These are phyloP conservation scores for Manacus vitellinus DNA, from an alignment of 2,113 vertebrate species.

Conservation along the genomic window DNA sequence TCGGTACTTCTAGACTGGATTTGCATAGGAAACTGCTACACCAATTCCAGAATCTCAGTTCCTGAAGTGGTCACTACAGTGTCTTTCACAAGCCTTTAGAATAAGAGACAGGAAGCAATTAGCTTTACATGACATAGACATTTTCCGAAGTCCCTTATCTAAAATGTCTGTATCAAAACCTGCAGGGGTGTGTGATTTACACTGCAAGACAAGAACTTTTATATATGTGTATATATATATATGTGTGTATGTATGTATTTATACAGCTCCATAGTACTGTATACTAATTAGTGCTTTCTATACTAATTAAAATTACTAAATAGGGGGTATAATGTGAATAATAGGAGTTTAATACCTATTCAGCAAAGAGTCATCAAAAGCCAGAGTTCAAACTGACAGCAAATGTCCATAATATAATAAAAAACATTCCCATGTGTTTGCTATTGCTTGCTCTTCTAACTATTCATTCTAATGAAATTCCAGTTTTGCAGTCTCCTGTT, in stretches of 20 bases:
- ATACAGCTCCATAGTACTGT: background rate
- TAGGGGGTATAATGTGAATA: background rate
- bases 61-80: background rate
- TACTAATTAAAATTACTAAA: background rate
- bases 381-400: background rate
- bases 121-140: background rate
- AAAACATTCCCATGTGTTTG: background rate
- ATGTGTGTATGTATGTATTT: background rate
- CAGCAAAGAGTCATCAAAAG: background rate
- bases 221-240: background rate
- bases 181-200: background rate
- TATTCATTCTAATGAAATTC: conserved; percentile 28
- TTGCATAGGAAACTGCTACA: background rate
- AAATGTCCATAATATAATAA: background rate
- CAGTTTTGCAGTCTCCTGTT: conserved; percentile 91
- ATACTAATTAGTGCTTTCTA: background rate
- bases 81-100: background rate
- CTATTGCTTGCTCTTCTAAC: background rate
- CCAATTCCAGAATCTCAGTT: background rate
- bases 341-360: background rate
- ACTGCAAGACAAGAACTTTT: background rate
- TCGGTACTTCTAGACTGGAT: background rate
- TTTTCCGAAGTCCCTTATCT: background rate
- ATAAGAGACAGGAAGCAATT: background rate
- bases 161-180: background rate